Conservation (phyloP, 1,140 invertebrate species). For the Cephus cinctus region DNA sequence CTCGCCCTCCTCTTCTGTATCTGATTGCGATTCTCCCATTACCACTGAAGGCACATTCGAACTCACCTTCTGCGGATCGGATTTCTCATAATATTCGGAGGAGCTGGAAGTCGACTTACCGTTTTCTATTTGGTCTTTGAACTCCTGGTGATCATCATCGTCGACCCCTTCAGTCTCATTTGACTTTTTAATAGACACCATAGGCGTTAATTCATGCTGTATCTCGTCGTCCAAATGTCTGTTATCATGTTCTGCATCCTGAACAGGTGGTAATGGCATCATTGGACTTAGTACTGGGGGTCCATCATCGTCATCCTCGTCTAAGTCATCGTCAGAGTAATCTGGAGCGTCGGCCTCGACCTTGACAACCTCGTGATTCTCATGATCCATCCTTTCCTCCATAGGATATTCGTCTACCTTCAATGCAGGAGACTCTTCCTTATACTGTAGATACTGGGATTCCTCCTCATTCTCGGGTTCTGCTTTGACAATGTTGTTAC, state of each 20-base stretch:
- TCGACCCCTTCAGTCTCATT: no score
- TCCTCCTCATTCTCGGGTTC: conserved; percentile 1
- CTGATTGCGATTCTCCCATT: no score
- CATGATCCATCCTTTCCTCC: conserved; percentile 6
- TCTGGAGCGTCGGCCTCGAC: conserved; percentile 14
- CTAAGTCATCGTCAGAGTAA: conserved; percentile 33
- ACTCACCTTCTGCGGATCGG: neutral
- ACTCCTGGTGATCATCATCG: no score
- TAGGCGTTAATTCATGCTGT: no score
- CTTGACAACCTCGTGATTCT: no score
- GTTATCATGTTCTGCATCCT: conserved; percentile 16
- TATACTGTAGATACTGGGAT: neutral
- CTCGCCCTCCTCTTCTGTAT: conserved; percentile 8
- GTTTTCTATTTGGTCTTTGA: no score
- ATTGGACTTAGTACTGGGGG: conserved; percentile 48
- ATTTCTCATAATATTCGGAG: neutral
- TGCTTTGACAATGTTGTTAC: neutral
- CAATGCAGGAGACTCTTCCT: neutral
- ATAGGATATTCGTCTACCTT: neutral
- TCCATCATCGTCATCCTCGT: conserved; percentile 45
- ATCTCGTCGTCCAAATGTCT: conserved; percentile 1
- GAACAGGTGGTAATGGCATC: conserved; percentile 31
- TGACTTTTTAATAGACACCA: no score
- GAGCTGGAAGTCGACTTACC: no score
- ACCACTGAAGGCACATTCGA: neutral